phyloP scores from a whole-genome alignment of 2,888 invertebrate genomes.

The Odiellus spinosus region DNA sequence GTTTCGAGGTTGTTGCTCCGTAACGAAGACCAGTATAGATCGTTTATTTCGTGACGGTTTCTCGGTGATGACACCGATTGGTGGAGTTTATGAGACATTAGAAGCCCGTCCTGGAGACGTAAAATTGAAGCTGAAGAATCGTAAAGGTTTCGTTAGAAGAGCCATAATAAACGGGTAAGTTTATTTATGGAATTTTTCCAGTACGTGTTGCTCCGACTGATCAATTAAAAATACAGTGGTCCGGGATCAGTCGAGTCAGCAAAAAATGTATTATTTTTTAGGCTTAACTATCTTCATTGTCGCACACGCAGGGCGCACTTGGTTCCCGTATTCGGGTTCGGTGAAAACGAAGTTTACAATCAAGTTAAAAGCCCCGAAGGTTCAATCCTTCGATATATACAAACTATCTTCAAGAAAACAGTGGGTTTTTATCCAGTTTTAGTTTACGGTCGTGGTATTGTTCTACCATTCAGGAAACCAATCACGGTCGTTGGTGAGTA shows the following conservation, averaged over 20 bases:
- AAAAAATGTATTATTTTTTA: too few relatives aligned
- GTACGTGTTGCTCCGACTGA: too few relatives aligned
- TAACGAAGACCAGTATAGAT: conserved; percentile 45
- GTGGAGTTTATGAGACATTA: too few relatives aligned
- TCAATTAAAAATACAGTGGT: too few relatives aligned
- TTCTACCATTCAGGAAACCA: conserved; percentile 62
- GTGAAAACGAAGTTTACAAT: conserved; percentile 68
- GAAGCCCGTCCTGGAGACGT: conserved; percentile 62
- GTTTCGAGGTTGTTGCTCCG: conserved; percentile 28
- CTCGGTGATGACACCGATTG: conserved; percentile 59
- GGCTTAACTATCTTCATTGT: too few relatives aligned
- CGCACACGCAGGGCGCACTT: conserved; percentile 26
- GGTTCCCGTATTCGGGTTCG: conserved; percentile 77
- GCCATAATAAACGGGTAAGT: conserved; percentile 56
- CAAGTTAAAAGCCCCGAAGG: conserved; percentile 51
- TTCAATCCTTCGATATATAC: conserved; percentile 47
- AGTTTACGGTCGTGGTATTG: conserved; percentile 57
- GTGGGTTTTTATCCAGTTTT: conserved; percentile 55
- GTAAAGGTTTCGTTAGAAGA: conserved; percentile 60
- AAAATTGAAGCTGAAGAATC: conserved; percentile 50
- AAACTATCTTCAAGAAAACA: conserved; percentile 46
- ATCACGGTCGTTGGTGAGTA: conserved; percentile 70
- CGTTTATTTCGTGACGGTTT: conserved; percentile 35
- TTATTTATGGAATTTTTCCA: too few relatives aligned
- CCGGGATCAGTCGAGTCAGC: too few relatives aligned